These are phyloP conservation scores for Orycteropus afer DNA, from an alignment of 2,113 vertebrate genomes.

Conservation along the genomic window DNA sequence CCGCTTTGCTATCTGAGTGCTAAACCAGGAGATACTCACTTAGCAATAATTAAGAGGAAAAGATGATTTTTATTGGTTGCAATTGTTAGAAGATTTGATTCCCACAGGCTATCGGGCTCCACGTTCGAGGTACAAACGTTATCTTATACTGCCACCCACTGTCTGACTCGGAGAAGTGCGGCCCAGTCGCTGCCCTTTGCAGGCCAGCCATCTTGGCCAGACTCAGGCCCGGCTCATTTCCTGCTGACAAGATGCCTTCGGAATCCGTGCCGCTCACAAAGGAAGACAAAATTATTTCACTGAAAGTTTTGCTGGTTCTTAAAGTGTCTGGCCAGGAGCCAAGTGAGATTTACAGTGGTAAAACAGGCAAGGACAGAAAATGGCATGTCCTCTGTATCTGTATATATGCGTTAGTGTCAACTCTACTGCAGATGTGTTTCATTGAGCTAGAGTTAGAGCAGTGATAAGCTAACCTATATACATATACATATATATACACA, in stretches of 20 bases:
- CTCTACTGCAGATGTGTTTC: constrained; percentile 82
- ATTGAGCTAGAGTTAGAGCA: constrained; percentile 81
- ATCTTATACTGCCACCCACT: constrained; percentile 94
- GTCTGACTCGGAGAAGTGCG: constrained; percentile 83
- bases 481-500: too few species aligned
- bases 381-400: constrained; percentile 67
- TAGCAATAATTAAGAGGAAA: constrained; percentile 84
- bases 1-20: constrained; percentile 58
- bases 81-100: constrained; percentile 74
- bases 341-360: constrained; percentile 85
- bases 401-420: constrained; percentile 72
- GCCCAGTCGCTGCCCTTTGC: constrained; percentile 75
- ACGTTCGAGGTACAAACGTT: constrained; percentile 71
- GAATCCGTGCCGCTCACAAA: constrained; percentile 91
- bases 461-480: constrained; percentile 72
- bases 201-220: constrained; percentile 85
- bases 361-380: constrained; percentile 82
- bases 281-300: constrained; percentile 91
- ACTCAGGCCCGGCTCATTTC: constrained; percentile 84
- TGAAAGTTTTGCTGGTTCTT: constrained; percentile 92
- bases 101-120: constrained; percentile 41
- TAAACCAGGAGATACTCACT: constrained; percentile 80
- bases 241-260: constrained; percentile 90
- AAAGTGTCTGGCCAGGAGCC: constrained; percentile 90
- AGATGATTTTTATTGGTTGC: constrained; percentile 80